phyloP scores from a whole-genome alignment of 2,888 invertebrate genomes.

The Stegophylla sp. region DNA sequence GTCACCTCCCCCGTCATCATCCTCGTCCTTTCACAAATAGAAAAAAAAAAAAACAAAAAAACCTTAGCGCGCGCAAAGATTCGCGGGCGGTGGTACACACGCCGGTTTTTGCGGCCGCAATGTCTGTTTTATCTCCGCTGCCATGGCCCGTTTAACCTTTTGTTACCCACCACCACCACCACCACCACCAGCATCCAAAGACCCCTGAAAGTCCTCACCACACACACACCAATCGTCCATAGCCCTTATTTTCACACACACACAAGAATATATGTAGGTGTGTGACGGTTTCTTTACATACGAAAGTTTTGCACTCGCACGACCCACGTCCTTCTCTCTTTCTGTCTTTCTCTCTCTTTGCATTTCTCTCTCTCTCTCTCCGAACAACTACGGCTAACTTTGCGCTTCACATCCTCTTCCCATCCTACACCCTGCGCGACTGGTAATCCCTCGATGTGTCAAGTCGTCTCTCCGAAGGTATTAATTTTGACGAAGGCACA shows the following conservation, averaged over 20 bases:
- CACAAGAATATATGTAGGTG: background rate
- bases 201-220: background rate
- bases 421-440: no score
- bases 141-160: constrained; percentile 56
- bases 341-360: no score
- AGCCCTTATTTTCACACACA: constrained; percentile 24
- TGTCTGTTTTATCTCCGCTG: constrained; percentile 46
- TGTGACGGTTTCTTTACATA: background rate
- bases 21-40: constrained; percentile 35
- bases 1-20: background rate
- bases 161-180: background rate
- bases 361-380: background rate
- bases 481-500: constrained; percentile 36
- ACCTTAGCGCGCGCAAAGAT: no score
- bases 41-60: constrained; percentile 11
- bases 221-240: background rate
- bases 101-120: constrained; percentile 35
- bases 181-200: background rate
- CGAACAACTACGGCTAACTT: constrained; percentile 2
- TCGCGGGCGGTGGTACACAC: background rate
- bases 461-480: constrained; percentile 24
- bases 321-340: no score
- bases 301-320: background rate
- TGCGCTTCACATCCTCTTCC: no score
- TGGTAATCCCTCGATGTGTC: constrained; percentile 37